Evolutionary conservation across 1,140 invertebrate species (phyloP).

Genomic region (Pararge aegeria): DNA sequence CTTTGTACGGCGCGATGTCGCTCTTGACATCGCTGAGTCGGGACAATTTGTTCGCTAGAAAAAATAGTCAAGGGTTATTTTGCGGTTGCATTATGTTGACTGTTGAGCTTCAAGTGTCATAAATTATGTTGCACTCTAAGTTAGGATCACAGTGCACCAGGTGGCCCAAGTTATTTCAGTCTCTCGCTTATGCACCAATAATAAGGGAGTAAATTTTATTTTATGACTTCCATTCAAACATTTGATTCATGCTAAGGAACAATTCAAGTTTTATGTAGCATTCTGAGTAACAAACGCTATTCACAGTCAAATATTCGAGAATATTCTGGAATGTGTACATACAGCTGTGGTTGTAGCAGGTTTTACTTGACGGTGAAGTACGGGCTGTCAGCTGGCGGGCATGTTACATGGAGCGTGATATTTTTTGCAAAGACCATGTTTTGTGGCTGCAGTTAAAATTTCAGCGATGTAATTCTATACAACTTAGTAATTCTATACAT

Average conservation of each 20-base stretch:
- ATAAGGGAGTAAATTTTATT: conserved; percentile 65
- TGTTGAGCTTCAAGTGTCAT: conserved; percentile 43
- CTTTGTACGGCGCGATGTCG: conserved; percentile 23
- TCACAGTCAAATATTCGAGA: conserved; percentile 16
- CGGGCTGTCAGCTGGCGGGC: conserved; percentile 55
- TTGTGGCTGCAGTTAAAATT: conserved; percentile 57
- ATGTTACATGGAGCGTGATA: conserved; percentile 62
- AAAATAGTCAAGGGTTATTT: conserved; percentile 73
- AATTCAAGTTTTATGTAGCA: conserved; percentile 26
- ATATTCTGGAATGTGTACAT: conserved; percentile 9
- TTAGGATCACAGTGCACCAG: conserved; percentile 57
- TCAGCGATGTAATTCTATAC: conserved; percentile 61
- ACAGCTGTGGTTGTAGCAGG: conserved; percentile 11
- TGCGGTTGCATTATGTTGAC: conserved; percentile 65
- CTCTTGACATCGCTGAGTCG: conserved; percentile 39
- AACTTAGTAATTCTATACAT: conserved; percentile 36
- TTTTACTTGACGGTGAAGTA: conserved; percentile 21
- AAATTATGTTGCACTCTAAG: conserved; percentile 68
- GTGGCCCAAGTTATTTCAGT: conserved; percentile 68
- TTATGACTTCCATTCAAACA: conserved; percentile 63
- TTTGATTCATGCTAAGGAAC: conserved; percentile 50
- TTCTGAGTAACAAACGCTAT: conserved; percentile 17
- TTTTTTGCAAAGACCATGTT: conserved; percentile 62
- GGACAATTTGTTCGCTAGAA: conserved; percentile 59
- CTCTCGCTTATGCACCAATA: conserved; percentile 61